Evolutionary conservation across 2,888 invertebrate species (phyloP), one percentile per base, ranked within the genome.

Genomic region (Reticulitermes lucifugus): DNA sequence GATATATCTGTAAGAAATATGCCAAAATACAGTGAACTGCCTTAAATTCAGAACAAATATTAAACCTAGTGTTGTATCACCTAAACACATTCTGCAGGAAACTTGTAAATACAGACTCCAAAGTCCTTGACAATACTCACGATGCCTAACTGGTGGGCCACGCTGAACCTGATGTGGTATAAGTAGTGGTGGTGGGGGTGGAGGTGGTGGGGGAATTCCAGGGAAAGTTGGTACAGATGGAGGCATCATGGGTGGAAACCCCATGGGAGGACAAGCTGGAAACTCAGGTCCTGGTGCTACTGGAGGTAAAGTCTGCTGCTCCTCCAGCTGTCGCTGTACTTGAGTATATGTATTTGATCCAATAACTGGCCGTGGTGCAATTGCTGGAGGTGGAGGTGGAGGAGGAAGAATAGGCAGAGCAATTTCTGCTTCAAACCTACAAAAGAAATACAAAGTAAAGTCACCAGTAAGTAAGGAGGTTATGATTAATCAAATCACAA

Each of bases 391-490:
- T 65, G 93, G 92, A 22, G 94, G 94, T 0, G 96, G 95, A 35
- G 86, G 86, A 79, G 87, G 87, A 25, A 86, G 85, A 77, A 88
- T 88, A 83, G 89, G 89, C 70, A 89, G 87, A 21, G 89, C 90
- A 88, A 97, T 97, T 92, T 97, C 97, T 1, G 97, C 97, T 89
- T 97, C 97, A 89, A 97, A 97, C 89, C 97, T 96, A 88, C n/a
- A 90, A 91, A 87, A 71, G 18, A 25, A 0, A 59, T 2, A 9
- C 0, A 18, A 83, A 10, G 43, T 25, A 22, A 21, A 83, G 21
- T 46, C 29, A 55, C 2, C 10, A 3, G 81, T 12, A 84, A 35
- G 46, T 41, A 55, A 12, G 25, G 3, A 70, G n/a, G n/a, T 9
- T 9, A 41, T 85, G 35, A 41, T 41, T 80, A 65, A 46, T n/a